phyloP scores from a whole-genome alignment of 2,888 invertebrate genomes.

The Pachydiplax longipennis region DNA sequence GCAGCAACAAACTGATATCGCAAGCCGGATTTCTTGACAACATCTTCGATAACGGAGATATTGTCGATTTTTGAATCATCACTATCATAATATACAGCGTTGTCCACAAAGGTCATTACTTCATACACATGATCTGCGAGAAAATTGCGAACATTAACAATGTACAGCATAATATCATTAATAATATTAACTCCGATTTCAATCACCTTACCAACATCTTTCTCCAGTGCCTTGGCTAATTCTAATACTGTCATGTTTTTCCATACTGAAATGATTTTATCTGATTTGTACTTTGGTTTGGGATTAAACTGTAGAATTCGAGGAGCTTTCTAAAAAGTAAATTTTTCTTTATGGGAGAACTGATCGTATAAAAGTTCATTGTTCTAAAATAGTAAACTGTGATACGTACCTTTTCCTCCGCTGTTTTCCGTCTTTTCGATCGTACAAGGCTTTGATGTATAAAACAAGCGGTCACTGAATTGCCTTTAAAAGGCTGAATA shows the following conservation, averaged over 20 bases:
- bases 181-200: background rate
- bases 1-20: constrained; percentile 67
- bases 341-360: background rate
- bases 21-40: constrained; percentile 73
- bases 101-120: constrained; percentile 71
- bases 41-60: constrained; percentile 70
- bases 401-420: constrained; percentile 67
- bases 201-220: constrained; percentile 66
- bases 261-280: constrained; percentile 74
- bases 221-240: constrained; percentile 70
- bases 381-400: background rate
- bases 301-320: constrained; percentile 69
- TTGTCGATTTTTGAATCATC: constrained; percentile 69
- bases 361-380: background rate
- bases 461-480: background rate
- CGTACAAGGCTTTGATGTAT: constrained; percentile 59
- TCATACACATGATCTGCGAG: constrained; percentile 73
- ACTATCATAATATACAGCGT: constrained; percentile 65
- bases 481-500: background rate
- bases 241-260: constrained; percentile 81
- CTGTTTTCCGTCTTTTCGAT: constrained; percentile 69
- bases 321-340: constrained; percentile 60
- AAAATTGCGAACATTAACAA: background rate
- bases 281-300: constrained; percentile 62
- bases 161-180: background rate